phyloP scores from a whole-genome alignment of 1,140 invertebrate genomes.

The Aphaenogaster rudis region DNA sequence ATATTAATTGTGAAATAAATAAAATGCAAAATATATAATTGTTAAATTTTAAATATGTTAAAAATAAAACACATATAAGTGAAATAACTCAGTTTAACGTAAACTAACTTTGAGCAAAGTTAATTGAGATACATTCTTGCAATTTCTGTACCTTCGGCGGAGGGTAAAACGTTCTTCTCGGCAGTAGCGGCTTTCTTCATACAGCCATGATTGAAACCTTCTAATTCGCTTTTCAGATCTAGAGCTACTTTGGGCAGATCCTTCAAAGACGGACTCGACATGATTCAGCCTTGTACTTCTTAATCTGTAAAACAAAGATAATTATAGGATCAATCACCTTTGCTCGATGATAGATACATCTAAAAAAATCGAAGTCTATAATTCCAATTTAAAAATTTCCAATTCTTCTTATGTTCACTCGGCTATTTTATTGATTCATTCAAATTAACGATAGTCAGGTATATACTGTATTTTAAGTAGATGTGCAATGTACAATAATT shows the following conservation, averaged over 20 bases:
- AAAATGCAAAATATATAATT: not conserved
- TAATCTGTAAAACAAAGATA: conserved; percentile 66
- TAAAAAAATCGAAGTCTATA: not conserved
- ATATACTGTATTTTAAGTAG: not conserved
- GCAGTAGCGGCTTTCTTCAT: conserved; percentile 95
- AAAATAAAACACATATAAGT: conserved; percentile 4
- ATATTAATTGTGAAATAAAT: conserved; percentile 28
- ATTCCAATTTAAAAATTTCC: not conserved
- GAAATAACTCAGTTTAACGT: not conserved
- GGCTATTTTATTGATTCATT: conserved; percentile 4
- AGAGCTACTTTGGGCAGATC: conserved; percentile 95
- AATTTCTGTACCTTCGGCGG: conserved; percentile 92
- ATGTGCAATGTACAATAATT: conserved; percentile 6
- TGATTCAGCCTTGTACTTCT: conserved; percentile 79
- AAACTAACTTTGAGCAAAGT: not conserved
- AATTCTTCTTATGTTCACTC: not conserved
- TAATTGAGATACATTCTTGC: not conserved
- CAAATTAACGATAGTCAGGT: not conserved
- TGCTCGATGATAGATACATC: not conserved
- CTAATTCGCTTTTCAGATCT: conserved; percentile 95
- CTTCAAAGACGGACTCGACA: conserved; percentile 93
- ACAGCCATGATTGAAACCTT: conserved; percentile 93
- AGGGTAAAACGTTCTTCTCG: conserved; percentile 95
- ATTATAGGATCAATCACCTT: conserved; percentile 4
- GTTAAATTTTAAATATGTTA: conserved; percentile 2